phyloP scores from a whole-genome alignment of 1,140 invertebrate genomes.

The Leptinotarsa undecemlineata region DNA sequence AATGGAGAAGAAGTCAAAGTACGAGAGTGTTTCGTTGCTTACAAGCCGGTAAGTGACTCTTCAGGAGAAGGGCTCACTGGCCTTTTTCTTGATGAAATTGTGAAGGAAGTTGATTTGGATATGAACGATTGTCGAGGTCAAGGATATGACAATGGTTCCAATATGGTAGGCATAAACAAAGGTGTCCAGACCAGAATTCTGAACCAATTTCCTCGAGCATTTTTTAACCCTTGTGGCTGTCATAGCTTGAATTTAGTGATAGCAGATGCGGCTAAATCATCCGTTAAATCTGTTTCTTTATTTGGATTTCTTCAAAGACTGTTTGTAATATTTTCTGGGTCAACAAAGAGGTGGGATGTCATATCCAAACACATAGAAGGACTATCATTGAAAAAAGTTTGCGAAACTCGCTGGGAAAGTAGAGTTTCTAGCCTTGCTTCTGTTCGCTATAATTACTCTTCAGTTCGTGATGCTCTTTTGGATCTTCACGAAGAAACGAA shows the following conservation, averaged over 20 bases:
- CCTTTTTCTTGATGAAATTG: constrained; percentile 1
- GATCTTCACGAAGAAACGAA: constrained; percentile 5
- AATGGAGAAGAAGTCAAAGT: background rate
- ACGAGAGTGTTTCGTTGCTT: constrained; percentile 7
- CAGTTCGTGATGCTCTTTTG: constrained; percentile 2
- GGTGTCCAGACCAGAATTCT: constrained; percentile 7
- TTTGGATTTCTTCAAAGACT: constrained; percentile 8
- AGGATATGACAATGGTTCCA: background rate
- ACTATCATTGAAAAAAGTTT: constrained; percentile 8
- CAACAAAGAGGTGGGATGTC: background rate
- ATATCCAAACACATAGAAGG: constrained; percentile 8
- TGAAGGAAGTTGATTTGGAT: constrained; percentile 1
- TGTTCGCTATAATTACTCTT: constrained; percentile 1
- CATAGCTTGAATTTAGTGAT: constrained; percentile 8
- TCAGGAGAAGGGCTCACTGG: constrained; percentile 4
- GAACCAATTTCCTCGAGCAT: constrained; percentile 4
- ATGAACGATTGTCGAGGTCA: constrained; percentile 5
- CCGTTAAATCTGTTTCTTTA: background rate
- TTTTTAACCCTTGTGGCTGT: background rate
- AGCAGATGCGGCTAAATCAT: background rate
- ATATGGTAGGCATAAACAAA: background rate
- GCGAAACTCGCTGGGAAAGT: constrained; percentile 5
- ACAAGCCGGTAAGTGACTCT: constrained; percentile 7
- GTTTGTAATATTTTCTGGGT: constrained; percentile 2
- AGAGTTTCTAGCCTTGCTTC: constrained; percentile 4